phyloP scores from a whole-genome alignment of 64 coral and sea anemone species.

The Montipora capricornis region DNA sequence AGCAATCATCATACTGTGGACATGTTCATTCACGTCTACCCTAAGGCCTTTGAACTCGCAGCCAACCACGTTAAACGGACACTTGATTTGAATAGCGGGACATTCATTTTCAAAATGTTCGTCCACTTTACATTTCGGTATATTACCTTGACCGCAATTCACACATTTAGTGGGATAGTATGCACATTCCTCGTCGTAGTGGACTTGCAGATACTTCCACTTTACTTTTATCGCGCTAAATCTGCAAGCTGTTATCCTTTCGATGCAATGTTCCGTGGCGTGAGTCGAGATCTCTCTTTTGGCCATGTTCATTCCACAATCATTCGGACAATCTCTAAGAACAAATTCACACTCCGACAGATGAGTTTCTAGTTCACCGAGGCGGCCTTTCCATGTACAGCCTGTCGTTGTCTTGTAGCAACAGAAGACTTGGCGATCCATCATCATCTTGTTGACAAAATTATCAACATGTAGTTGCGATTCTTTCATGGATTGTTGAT shows the following conservation, averaged over 20 bases:
- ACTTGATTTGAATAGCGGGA: constrained; percentile 21
- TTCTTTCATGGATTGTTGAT: no score
- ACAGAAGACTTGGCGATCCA: constrained; percentile 55
- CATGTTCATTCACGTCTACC: no score
- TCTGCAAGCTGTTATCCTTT: constrained; percentile 27
- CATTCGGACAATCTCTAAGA: constrained; percentile 53
- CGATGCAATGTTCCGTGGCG: background rate
- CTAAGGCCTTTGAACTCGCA: constrained; percentile 33
- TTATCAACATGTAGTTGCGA: constrained; percentile 77
- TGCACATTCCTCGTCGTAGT: background rate
- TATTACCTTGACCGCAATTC: no score
- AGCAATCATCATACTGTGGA: fast-evolving
- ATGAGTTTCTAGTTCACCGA: constrained; percentile 52
- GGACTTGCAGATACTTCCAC: constrained; percentile 13
- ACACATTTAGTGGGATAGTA: no score
- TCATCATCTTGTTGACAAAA: constrained; percentile 80
- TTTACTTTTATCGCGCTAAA: constrained; percentile 19
- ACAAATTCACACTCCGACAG: constrained; percentile 37
- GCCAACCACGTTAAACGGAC: constrained; percentile 50
- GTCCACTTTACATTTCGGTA: background rate
- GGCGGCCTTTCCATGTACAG: constrained; percentile 67
- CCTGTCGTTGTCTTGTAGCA: constrained; percentile 59
- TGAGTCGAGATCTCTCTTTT: constrained; percentile 48
- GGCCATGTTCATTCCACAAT: constrained; percentile 39
- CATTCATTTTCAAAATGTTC: constrained; percentile 61